Evolutionary conservation across 2,888 invertebrate genomes (phyloP).

Genomic region (Standfussiana lucernea): DNA sequence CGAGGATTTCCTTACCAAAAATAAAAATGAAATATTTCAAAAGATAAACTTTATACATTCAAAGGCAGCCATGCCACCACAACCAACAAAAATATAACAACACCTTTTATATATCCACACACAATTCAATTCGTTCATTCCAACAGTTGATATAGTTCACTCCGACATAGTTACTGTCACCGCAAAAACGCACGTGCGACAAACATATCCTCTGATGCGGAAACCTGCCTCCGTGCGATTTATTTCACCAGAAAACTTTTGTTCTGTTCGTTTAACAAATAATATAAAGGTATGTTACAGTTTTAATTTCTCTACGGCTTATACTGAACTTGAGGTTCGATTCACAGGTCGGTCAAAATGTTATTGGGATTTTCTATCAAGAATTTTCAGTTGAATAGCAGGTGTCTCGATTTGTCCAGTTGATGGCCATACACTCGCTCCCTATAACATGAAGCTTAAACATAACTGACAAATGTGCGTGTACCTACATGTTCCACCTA

Average conservation of each 20-base stretch:
- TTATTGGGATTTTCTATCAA: background rate
- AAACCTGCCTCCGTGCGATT: conserved; percentile 32
- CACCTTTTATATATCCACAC: background rate
- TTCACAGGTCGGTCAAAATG: background rate
- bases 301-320: background rate
- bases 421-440: background rate
- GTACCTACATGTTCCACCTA: background rate
- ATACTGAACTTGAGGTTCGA: background rate
- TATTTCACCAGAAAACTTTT: conserved; percentile 45
- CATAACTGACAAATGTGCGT: background rate
- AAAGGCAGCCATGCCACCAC: background rate
- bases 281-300: conserved; percentile 9
- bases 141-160: conserved; percentile 25
- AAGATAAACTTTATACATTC: background rate
- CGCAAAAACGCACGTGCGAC: conserved; percentile 36
- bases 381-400: background rate
- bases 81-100: conserved; percentile 1
- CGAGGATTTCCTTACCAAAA: background rate
- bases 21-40: background rate
- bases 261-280: conserved; percentile 30
- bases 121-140: conserved; percentile 22
- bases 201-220: conserved; percentile 30
- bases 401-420: background rate
- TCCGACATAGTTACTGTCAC: conserved; percentile 14
- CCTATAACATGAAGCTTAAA: background rate